phyloP scores from a whole-genome alignment of 2,888 invertebrate species.

The Hypsopygia costalis region DNA sequence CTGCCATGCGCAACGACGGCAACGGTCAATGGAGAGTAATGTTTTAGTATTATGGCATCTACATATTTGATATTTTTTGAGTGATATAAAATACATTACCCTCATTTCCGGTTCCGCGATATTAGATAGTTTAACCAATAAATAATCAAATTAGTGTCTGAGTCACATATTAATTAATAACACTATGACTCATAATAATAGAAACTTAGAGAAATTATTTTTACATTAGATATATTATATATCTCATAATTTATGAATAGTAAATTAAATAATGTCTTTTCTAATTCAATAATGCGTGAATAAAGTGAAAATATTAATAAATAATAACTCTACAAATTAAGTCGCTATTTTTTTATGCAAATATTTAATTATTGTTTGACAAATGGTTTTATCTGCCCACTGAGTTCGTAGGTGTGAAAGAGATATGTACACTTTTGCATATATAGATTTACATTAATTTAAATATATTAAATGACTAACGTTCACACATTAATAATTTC shows the following conservation, averaged over 20 bases:
- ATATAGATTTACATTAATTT: neutral
- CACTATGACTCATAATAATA: neutral
- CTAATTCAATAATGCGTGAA: conserved; percentile 10
- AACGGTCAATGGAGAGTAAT: too few relatives aligned
- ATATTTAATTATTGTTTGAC: conserved; percentile 3
- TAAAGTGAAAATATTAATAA: conserved; percentile 16
- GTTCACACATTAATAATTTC: too few relatives aligned
- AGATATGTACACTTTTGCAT: neutral
- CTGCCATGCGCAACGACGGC: too few relatives aligned
- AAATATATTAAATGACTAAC: too few relatives aligned
- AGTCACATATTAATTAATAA: too few relatives aligned
- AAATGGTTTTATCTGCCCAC: conserved; percentile 6
- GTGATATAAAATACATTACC: too few relatives aligned
- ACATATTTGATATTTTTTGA: too few relatives aligned
- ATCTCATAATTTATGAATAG: neutral
- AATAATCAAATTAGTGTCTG: too few relatives aligned
- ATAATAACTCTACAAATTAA: conserved; percentile 12
- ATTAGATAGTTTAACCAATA: too few relatives aligned
- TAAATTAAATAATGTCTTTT: neutral
- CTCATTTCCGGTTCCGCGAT: too few relatives aligned
- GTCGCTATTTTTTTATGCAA: neutral
- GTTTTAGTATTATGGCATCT: too few relatives aligned
- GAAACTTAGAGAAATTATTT: neutral
- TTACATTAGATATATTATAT: neutral
- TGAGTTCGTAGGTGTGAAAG: neutral